Evolutionary conservation across 53 echinoderm and acorn worm species (phyloP), one percentile per base, ranked within the genome.

Genomic region (Holothuria scabra): DNA sequence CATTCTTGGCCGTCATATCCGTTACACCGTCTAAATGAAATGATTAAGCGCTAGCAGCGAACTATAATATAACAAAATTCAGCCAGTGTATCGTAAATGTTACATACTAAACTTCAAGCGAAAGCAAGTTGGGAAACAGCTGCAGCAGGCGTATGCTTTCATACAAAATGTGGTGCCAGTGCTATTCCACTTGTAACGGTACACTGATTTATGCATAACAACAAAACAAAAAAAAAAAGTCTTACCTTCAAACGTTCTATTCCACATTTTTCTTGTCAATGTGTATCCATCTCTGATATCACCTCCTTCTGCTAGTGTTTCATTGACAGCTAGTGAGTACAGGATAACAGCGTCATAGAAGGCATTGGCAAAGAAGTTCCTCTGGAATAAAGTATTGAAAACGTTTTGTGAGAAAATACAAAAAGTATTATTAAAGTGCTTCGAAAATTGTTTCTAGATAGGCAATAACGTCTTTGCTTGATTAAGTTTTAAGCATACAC

Each of bases 281-380:
- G 84, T 80, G 56, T 85, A 79, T 28, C 95, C 95, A 68, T 95
- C 95, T 79, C 86, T 61, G n/a, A 95, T 80, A 61, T 90, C 90
- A 8, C 90, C 94, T 21, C 89, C 90, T 55, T 93, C 94, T 13
- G 88, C 81, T 66, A 97, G 64, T 4, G 94, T 97, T 88, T 97
- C 94, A 66, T 97, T 97, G 8, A 97, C 83, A 56, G 97, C 97
- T 30, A 97, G 89, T 14, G 97, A 94, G 58, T 94, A 94, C 34
- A 97, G 76, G 34, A 94, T 92, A 20, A 97, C 91, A 44, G 94
- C 90, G 83, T 97, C 97, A 80, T 97, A 92, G 60, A 94, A 92
- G 3, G 92, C 88, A 55, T 89, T 90, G 11, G 90, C 90, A 31
- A 94, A 94, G 80, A 85, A 92, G 48, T 92, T 94, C 57, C 76